Evolutionary conservation across 1,140 invertebrate species (phyloP), one percentile per base, ranked within the genome.

Genomic region (Tenebrio molitor): DNA sequence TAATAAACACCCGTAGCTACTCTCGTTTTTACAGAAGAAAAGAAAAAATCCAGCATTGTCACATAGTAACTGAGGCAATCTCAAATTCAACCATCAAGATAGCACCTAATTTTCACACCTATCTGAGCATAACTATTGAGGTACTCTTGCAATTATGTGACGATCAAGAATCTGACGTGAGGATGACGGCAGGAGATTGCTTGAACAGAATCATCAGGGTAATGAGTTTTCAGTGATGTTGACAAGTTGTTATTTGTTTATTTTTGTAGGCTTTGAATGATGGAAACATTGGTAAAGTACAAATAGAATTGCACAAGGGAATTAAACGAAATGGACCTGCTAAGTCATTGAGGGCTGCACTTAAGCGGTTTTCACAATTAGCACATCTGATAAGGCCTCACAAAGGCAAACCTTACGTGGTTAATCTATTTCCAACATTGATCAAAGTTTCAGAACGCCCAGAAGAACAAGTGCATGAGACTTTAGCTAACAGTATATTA

Each of bases 171-270:
- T 87, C 91, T 16, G 92, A 95, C 84, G 87, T 94, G 21, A 83
- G 92, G 72, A 91, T 92, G 85, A 87, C 90, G 19, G 91, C 92
- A 33, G 91, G 93, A 83, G 93, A 95, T 84, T 92, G 90, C 79
- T 83, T 95, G 0, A 94, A 93, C 80, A 89, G 89, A 84, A 90
- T 93, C 68, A 92, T 93, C 76, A 89, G 91, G 84, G 92, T 93
- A 86, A 81, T 76, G 1, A 58, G 64, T 74, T 34, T 46, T 71
- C 1, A 8, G 16, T 12, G 16, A 63, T 8, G 8, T 29, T 4
- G 25, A 29, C 25, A n/a, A n/a, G 25, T 70, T 21, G 25, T 68
- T 8, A 14, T 42, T 23, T 23, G 15, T 41, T 16, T 62, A 7
- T 33, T 44, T 44, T 64, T 74, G 1, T 19, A 83, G 81, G 78